Evolutionary conservation across 2,113 vertebrate genomes (phyloP).

Genomic region (Paraplagusia blochii): DNA sequence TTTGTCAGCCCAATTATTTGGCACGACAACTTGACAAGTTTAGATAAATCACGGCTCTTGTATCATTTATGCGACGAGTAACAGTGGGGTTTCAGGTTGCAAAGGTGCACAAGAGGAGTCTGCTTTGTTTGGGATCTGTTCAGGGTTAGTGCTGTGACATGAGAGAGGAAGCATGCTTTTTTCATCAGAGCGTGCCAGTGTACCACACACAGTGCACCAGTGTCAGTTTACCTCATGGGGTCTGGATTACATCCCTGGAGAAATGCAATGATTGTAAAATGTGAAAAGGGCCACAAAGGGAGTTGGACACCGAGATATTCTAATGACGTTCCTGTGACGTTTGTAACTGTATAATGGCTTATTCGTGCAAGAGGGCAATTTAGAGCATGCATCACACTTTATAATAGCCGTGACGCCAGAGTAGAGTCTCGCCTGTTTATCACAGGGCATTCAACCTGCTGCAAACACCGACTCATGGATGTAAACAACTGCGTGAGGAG

Average conservation of each 20-base stretch:
- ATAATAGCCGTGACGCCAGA: neutral
- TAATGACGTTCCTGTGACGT: neutral
- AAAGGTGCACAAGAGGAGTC: constrained; percentile 11
- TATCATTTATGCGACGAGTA: neutral
- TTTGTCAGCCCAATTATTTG: constrained; percentile 40
- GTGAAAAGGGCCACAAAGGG: constrained; percentile 59
- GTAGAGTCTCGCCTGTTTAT: too few species aligned
- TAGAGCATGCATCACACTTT: neutral
- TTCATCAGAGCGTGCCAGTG: constrained; percentile 89
- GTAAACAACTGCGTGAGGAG: too few species aligned
- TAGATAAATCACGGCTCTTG: neutral
- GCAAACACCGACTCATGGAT: too few species aligned
- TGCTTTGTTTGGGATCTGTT: constrained; percentile 74
- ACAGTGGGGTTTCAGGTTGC: constrained; percentile 3
- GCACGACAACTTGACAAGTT: constrained; percentile 8
- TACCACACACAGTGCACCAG: constrained; percentile 92
- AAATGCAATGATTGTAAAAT: constrained; percentile 87
- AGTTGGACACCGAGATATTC: neutral
- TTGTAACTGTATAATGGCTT: neutral
- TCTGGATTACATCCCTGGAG: constrained; percentile 82
- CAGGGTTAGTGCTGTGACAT: constrained; percentile 89
- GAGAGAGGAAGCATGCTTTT: constrained; percentile 98
- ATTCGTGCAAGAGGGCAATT: neutral
- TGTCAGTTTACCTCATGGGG: constrained; percentile 92
- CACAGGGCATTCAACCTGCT: too few species aligned